phyloP scores from a whole-genome alignment of 2,113 vertebrate genomes.

The Ovibos moschatus region DNA sequence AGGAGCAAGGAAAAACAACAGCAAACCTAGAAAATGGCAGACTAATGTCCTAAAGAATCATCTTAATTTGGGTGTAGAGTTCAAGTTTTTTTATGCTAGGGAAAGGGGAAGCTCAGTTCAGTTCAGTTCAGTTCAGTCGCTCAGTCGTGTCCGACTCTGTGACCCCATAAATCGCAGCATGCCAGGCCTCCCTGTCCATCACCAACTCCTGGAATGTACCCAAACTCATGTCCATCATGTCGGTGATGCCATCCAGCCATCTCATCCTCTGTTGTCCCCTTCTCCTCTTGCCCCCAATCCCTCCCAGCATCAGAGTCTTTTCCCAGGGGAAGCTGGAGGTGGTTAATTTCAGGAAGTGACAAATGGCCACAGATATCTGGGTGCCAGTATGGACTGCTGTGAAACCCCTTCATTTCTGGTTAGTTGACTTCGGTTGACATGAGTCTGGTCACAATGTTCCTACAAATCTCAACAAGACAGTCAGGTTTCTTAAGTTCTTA shows the following conservation, averaged over 20 bases:
- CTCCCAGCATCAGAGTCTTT: no score
- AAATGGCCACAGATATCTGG: neutral
- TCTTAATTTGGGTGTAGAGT: neutral
- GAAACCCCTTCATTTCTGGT: neutral
- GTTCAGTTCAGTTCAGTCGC: no score
- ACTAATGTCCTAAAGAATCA: neutral
- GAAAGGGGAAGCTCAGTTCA: neutral
- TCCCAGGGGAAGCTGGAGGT: neutral
- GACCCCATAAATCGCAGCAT: rapidly evolving
- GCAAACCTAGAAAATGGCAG: neutral
- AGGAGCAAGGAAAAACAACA: neutral
- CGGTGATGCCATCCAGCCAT: no score
- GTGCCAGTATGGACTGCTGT: neutral
- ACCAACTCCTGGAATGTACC: no score
- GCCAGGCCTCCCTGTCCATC: no score
- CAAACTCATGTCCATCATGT: no score
- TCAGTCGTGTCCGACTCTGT: no score
- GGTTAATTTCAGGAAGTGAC: neutral
- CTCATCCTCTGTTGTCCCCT: no score
- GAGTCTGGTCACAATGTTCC: neutral
- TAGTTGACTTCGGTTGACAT: neutral
- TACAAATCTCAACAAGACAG: neutral
- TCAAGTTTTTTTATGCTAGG: neutral
- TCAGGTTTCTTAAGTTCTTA: neutral
- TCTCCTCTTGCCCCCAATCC: no score